Conservation (phyloP, 2,888 invertebrate species). For the Lycia hirtaria region DNA sequence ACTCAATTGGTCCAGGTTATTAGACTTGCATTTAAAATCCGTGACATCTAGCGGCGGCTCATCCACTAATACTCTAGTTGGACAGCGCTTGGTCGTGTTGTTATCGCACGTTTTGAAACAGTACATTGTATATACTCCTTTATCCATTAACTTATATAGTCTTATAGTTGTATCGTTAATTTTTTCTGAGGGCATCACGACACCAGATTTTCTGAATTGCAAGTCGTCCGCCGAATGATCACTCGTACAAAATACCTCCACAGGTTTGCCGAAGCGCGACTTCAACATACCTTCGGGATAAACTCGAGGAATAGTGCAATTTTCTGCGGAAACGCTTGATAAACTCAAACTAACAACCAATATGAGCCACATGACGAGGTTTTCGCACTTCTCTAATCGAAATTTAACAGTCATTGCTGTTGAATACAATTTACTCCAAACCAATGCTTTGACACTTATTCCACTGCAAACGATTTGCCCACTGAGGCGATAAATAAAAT, state of each 20-base stretch:
- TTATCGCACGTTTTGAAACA: slow-evolving; percentile 69
- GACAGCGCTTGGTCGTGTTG: slow-evolving; percentile 55
- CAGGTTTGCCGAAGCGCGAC: slow-evolving; percentile 84
- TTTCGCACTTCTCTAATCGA: too few relatives aligned
- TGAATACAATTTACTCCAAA: too few relatives aligned
- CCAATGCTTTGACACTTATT: too few relatives aligned
- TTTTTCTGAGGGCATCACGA: slow-evolving; percentile 65
- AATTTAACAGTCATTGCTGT: too few relatives aligned
- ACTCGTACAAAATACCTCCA: slow-evolving; percentile 87
- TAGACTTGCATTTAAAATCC: slow-evolving; percentile 90
- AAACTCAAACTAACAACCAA: slow-evolving; percentile 33
- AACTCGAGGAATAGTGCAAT: slow-evolving; percentile 52
- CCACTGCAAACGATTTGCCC: too few relatives aligned
- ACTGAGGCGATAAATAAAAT: too few relatives aligned
- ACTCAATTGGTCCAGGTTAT: slow-evolving; percentile 89
- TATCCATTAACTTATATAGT: slow-evolving; percentile 83
- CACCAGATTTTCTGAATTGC: slow-evolving; percentile 62
- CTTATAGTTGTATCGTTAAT: slow-evolving; percentile 87
- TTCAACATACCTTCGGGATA: slow-evolving; percentile 84
- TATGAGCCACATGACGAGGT: neutral
- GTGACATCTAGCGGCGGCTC: slow-evolving; percentile 86
- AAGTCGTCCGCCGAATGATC: slow-evolving; percentile 71
- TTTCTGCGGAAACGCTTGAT: slow-evolving; percentile 65
- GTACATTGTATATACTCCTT: slow-evolving; percentile 79
- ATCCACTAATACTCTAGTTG: slow-evolving; percentile 70